These are phyloP conservation scores for Helleia helle DNA, from an alignment of 2,888 invertebrate genomes.

Conservation along the genomic window DNA sequence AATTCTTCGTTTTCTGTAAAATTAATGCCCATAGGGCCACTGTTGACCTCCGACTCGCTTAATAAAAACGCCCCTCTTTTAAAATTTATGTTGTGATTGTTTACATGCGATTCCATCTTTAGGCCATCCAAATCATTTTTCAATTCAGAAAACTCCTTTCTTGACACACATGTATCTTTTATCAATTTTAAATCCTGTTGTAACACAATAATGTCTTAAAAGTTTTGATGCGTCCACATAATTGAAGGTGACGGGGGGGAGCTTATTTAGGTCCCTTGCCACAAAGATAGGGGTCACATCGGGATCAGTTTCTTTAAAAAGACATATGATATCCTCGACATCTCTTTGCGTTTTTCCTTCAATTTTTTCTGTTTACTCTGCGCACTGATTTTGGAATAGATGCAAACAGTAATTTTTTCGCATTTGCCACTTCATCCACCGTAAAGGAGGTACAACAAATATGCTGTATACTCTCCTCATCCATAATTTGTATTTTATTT, in stretches of 20 bases:
- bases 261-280: conserved; percentile 18
- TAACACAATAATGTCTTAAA: conserved; percentile 5
- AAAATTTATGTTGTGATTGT: conserved; percentile 7
- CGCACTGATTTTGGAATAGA: conserved; percentile 13
- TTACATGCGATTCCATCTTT: background rate
- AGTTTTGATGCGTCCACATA: conserved; percentile 17
- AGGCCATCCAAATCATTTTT: background rate
- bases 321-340: conserved; percentile 15
- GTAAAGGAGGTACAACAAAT: conserved; percentile 18
- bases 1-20: background rate
- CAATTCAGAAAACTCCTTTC: conserved; percentile 3
- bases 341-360: conserved; percentile 17
- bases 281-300: conserved; percentile 19
- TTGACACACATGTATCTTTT: conserved; percentile 9
- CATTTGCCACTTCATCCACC: conserved; percentile 13
- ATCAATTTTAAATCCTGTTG: conserved; percentile 8
- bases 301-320: conserved; percentile 18
- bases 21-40: background rate
- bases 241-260: conserved; percentile 19
- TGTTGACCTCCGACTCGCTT: background rate
- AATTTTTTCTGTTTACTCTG: conserved; percentile 15
- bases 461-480: conserved; percentile 15
- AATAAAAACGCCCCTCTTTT: conserved; percentile 9
- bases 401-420: conserved; percentile 13
- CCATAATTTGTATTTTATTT: conserved; percentile 16